These are phyloP conservation scores for Pissodes strobi DNA, from an alignment of 1,140 invertebrate genomes.

Conservation along the genomic window DNA sequence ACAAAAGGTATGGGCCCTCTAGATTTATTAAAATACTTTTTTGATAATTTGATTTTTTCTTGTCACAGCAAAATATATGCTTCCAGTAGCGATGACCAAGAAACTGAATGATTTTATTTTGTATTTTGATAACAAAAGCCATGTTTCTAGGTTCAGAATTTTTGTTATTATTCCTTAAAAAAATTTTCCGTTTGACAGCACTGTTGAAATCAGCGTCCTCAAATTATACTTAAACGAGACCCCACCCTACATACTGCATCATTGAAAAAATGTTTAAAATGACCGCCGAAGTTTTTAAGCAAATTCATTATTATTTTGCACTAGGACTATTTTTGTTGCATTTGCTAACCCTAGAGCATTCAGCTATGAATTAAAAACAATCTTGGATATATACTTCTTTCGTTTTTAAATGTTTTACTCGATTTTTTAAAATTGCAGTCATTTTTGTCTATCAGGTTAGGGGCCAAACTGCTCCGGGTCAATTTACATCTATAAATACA, in stretches of 20 bases:
- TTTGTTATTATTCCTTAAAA: not conserved
- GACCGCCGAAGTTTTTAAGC: not conserved
- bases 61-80: not conserved
- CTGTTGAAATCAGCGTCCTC: no score
- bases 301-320: not conserved
- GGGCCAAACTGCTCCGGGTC: not conserved
- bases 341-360: not conserved
- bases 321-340: not conserved
- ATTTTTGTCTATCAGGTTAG: not conserved
- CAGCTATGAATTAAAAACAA: not conserved
- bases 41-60: not conserved
- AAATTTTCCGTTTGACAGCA: not conserved
- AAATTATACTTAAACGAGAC: no score
- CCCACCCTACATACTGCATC: not conserved
- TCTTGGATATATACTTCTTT: not conserved
- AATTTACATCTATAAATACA: not conserved
- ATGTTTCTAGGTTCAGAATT: not conserved
- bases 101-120: constrained; percentile 4
- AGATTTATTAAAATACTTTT: not conserved
- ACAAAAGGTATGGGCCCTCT: not conserved
- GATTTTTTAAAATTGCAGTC: not conserved
- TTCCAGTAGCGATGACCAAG: not conserved
- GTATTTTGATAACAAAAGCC: no score
- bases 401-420: not conserved
- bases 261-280: not conserved